A percentile compares a stretch with the other conserved stretches of the same genome.
Evolutionary conservation across 2,888 invertebrate species (phyloP).

Genomic region (Agrochola lychnidis): DNA sequence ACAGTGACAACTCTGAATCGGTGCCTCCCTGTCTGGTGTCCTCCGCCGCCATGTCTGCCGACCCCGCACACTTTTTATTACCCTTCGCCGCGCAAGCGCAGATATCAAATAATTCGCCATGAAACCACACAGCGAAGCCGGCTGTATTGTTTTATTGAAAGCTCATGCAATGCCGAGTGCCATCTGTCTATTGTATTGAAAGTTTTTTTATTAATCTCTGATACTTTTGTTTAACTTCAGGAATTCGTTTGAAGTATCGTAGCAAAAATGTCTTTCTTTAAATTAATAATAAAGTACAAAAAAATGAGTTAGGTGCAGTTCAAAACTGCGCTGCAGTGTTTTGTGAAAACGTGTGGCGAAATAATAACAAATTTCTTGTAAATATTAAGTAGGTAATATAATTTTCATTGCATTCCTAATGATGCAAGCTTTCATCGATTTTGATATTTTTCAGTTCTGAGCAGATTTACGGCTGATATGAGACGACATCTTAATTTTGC

Average conservation of each 20-base stretch:
- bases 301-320: too few species aligned
- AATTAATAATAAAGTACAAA: background rate
- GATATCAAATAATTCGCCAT: conserved; percentile 62
- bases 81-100: conserved; percentile 38
- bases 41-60: conserved; percentile 66
- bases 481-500: too few species aligned
- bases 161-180: conserved; percentile 16
- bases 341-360: too few species aligned
- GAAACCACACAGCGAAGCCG: conserved; percentile 42
- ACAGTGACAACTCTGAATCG: conserved; percentile 35
- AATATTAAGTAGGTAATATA: too few species aligned
- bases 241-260: conserved; percentile 4
- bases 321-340: too few species aligned
- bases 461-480: too few species aligned
- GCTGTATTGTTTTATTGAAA: conserved; percentile 54
- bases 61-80: conserved; percentile 54
- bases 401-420: too few species aligned
- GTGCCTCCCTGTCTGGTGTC: conserved; percentile 64
- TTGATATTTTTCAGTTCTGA: too few species aligned
- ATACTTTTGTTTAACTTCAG: background rate
- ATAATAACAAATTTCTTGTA: too few species aligned
- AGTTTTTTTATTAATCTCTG: conserved; percentile 2
- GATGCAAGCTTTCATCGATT: too few species aligned
- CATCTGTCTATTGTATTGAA: conserved; percentile 44
- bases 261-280: background rate